phyloP scores from a whole-genome alignment of 2,797 vertebrate genomes.

The Clarias pachynema region DNA sequence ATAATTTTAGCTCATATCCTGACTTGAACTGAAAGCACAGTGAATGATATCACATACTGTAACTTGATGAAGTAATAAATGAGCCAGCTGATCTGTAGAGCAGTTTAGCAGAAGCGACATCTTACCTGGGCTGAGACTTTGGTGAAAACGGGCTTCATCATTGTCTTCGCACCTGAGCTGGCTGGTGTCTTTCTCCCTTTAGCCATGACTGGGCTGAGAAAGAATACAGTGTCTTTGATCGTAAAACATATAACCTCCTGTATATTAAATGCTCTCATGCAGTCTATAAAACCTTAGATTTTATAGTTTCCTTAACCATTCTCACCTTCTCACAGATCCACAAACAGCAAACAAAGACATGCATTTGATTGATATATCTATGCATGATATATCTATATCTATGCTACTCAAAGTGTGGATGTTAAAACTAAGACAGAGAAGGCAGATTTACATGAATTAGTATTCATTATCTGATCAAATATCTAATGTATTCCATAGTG shows the following conservation, averaged over 20 bases:
- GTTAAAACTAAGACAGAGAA: background rate
- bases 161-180: constrained; percentile 64
- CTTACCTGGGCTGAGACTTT: constrained; percentile 76
- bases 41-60: background rate
- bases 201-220: constrained; percentile 74
- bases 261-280: background rate
- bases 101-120: background rate
- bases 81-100: background rate
- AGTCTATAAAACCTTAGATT: background rate
- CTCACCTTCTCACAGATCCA: background rate
- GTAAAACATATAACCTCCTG: constrained; percentile 53
- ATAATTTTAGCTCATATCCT: background rate
- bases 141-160: constrained; percentile 69
- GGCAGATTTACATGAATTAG: background rate
- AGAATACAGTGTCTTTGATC: constrained; percentile 59
- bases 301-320: background rate
- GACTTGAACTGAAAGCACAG: background rate
- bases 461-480: background rate
- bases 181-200: constrained; percentile 69
- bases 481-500: background rate
- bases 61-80: background rate
- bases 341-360: background rate
- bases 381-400: background rate
- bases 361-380: no score
- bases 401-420: background rate